Base-by-base conservation (phyloP, 2,797 vertebrate species). In the Prionace glauca region DNA sequence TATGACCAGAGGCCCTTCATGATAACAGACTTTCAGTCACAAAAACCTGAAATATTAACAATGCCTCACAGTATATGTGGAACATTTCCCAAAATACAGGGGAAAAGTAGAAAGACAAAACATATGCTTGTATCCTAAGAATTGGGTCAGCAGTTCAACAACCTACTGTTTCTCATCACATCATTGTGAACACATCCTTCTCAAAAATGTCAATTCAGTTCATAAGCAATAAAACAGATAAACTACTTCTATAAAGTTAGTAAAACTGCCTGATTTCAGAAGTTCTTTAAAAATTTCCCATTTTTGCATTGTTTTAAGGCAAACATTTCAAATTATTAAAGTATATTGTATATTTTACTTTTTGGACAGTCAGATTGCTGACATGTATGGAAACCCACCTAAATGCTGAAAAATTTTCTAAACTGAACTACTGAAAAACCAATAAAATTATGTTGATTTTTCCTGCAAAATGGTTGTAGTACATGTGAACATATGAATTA, bases 91-190 rank as follows among this genome's bases (percentile, higher is more conserved):
- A 97, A 97, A 97, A 96, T 81, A 96, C 94, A 97, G 98, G 97
- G 97, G 97, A 97, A 97, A 97, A 97, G 98, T 98, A 98, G 96
- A 96, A 96, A 3, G 96, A 96, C 96, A 97, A 96, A 97, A 98
- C 98, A 98, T 98, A 98, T 98, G 98, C 98, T 98, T 98, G 97
- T 97, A 97, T n/a, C 7, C 97, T 97, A 96, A 97, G 96, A 97
- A 97, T 96, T 97, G 97, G 98, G 98, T 98, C 98, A 98, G 96
- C 95, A 97, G 97, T 79, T 96, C 97, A 97, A 97, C 97, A 98
- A 97, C 98, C 97, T 97, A 97, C 97, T 96, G 97, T 97, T 98
- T 96, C 97, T 67, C 96, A 97, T 97, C 98, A 98, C 96, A 97
- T 98, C 98, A 98, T 97, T 92, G 94, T 96, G 96, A 96, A 96